A percentile compares a stretch with the other conserved stretches of the same genome.
phyloP scores from a whole-genome alignment of 2,113 vertebrate genomes.

The Tinamus guttatus region DNA sequence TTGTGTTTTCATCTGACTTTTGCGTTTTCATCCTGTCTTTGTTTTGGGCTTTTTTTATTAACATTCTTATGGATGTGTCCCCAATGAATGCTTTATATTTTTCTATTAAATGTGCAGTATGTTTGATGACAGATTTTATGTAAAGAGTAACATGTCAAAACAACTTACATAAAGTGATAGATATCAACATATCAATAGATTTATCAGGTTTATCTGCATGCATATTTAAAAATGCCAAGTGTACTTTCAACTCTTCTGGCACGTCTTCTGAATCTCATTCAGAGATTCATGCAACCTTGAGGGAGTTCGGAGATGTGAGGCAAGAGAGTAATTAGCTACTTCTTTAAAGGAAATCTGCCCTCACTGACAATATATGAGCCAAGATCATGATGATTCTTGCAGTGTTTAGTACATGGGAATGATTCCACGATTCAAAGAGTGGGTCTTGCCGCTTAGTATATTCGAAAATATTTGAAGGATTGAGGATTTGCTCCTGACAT shows the following conservation, averaged over 20 bases:
- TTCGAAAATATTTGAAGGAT: not conserved
- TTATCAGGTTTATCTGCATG: constrained; percentile 45
- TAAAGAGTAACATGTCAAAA: not conserved
- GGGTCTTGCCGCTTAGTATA: not conserved
- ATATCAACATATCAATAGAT: constrained; percentile 21
- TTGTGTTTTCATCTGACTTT: not conserved
- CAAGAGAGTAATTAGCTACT: constrained; percentile 34
- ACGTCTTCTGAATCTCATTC: constrained; percentile 25
- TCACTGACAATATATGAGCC: constrained; percentile 9
- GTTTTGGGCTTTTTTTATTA: not conserved
- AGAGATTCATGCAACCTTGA: constrained; percentile 48
- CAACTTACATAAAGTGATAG: not conserved
- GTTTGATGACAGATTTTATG: not conserved
- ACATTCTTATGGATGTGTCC: not conserved
- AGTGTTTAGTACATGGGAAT: not conserved
- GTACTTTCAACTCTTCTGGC: not conserved
- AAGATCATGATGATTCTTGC: not conserved
- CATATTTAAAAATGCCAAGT: constrained; percentile 43
- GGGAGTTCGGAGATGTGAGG: constrained; percentile 30
- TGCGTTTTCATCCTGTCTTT: not conserved
- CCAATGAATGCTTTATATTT: not conserved
- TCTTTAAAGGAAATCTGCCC: constrained; percentile 35
- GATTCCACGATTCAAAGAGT: not conserved
- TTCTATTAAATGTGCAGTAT: not conserved
- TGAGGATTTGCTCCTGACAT: not conserved